Conservation (phyloP, 2,888 invertebrate species). For the Lamellibrachia satsuma region DNA sequence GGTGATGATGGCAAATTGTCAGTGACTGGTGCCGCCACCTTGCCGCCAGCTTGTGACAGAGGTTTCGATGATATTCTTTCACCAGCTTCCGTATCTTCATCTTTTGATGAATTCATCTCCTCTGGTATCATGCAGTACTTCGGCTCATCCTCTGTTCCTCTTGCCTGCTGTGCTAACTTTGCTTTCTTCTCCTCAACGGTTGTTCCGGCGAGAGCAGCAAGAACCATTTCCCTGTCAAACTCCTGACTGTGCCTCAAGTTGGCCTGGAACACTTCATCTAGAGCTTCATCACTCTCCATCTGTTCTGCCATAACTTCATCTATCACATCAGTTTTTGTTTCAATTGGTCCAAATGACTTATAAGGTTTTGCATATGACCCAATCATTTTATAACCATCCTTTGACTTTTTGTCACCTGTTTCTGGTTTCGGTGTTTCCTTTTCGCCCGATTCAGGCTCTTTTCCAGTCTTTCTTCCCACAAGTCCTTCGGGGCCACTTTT, state of each 20-base stretch:
- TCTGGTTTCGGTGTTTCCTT: neutral
- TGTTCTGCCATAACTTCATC: slow-evolving; percentile 35
- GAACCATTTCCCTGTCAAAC: neutral
- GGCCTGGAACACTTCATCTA: neutral
- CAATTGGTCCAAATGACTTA: slow-evolving; percentile 45
- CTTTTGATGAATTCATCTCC: neutral
- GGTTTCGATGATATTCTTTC: neutral
- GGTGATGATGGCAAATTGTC: neutral
- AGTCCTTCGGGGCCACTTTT: neutral
- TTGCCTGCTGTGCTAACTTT: slow-evolving; percentile 19
- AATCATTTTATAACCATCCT: slow-evolving; percentile 25
- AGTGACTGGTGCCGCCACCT: slow-evolving; percentile 19
- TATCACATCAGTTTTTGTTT: slow-evolving; percentile 40
- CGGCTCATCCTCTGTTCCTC: neutral
- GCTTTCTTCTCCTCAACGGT: slow-evolving; percentile 6
- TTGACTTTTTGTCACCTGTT: neutral
- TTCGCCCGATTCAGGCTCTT: neutral
- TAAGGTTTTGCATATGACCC: slow-evolving; percentile 41
- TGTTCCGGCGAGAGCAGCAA: neutral
- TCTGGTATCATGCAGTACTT: neutral
- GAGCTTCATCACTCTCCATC: neutral
- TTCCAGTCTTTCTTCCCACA: neutral
- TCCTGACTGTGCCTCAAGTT: slow-evolving; percentile 10
- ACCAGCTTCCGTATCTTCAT: slow-evolving; percentile 27
- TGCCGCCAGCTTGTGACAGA: neutral